Conservation (phyloP, 2,113 vertebrate genomes). For the Stictonetta naevosa region DNA sequence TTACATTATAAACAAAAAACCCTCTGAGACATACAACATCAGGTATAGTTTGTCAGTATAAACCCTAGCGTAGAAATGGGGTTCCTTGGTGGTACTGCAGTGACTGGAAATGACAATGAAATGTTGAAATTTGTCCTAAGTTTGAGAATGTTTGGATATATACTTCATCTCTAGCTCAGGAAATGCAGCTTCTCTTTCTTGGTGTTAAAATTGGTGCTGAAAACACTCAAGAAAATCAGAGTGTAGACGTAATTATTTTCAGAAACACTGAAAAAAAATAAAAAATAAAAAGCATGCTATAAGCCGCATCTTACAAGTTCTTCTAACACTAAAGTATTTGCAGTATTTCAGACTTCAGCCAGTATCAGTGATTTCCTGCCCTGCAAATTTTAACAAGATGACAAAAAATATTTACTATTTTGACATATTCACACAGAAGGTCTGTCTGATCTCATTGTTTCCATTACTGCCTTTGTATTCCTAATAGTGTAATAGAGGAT, state of each 20-base stretch:
- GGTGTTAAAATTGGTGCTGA: neutral
- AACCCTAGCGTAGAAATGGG: neutral
- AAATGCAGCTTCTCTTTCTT: neutral
- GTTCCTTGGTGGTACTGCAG: neutral
- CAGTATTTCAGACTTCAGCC: neutral
- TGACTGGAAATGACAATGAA: accelerated
- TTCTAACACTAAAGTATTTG: neutral
- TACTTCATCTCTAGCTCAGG: neutral
- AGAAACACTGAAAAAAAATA: neutral
- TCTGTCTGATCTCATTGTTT: neutral
- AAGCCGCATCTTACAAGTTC: neutral
- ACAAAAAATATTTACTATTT: neutral
- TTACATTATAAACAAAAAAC: neutral
- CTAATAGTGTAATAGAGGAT: neutral
- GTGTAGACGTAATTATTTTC: neutral
- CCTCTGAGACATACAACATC: neutral
- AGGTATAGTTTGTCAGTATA: neutral
- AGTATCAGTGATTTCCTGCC: neutral
- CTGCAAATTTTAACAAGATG: neutral
- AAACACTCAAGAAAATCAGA: neutral
- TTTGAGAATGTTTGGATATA: neutral
- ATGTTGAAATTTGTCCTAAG: neutral
- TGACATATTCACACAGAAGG: neutral
- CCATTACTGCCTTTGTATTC: neutral
- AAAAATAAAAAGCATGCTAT: neutral